Evolutionary conservation across 2,113 vertebrate species (phyloP).

Genomic region (Pterocles orientalis): DNA sequence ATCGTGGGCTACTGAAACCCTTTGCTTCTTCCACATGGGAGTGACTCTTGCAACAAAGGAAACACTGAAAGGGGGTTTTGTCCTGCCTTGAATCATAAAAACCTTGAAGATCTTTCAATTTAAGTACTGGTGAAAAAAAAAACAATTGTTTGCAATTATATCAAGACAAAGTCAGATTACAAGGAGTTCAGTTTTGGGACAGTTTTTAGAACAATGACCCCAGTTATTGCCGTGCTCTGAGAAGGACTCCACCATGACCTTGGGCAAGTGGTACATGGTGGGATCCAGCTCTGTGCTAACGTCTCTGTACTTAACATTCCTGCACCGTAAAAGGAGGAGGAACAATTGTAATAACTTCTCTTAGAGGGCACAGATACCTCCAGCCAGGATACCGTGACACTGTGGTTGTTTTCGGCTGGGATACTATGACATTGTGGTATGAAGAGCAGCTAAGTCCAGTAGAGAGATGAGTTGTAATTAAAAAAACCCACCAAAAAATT

Average conservation of each 20-base stretch:
- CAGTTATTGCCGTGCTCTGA: rapidly evolving
- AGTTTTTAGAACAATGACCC: background rate
- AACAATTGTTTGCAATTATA: rapidly evolving
- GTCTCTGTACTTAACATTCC: background rate
- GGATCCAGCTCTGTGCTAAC: background rate
- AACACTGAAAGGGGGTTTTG: rapidly evolving
- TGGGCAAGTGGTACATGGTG: background rate
- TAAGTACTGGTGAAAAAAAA: rapidly evolving
- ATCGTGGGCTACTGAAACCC: background rate
- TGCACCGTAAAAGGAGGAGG: background rate
- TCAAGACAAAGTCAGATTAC: background rate
- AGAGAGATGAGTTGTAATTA: background rate
- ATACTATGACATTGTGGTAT: background rate
- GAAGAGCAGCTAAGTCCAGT: background rate
- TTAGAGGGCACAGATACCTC: background rate
- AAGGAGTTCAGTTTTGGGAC: rapidly evolving
- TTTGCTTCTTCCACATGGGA: background rate
- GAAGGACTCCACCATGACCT: background rate
- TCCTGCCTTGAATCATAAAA: background rate
- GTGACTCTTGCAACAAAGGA: background rate
- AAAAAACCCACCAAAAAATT: rapidly evolving
- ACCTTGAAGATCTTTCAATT: background rate
- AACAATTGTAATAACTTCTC: background rate
- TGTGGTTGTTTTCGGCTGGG: background rate
- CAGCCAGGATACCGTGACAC: background rate